Evolutionary conservation across 2,797 vertebrate species (phyloP).

Genomic region (Anableps anableps): DNA sequence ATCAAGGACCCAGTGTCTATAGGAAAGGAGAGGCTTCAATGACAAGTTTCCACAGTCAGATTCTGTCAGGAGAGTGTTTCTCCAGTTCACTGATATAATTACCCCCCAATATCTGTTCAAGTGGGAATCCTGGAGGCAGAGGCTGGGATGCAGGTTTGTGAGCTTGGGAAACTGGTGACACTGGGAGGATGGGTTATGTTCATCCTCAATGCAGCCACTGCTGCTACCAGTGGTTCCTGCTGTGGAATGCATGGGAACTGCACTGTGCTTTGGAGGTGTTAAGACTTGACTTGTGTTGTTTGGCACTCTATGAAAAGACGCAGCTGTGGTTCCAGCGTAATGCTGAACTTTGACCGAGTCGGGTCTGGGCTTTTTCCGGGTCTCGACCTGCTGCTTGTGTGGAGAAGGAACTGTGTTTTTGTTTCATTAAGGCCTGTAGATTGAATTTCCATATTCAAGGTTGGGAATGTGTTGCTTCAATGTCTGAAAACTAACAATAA

Average conservation of each 20-base stretch:
- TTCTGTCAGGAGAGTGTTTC: neutral
- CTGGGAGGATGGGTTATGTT: conserved; percentile 49
- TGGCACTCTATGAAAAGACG: conserved; percentile 8
- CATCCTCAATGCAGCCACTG: conserved; percentile 11
- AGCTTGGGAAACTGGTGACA: conserved; percentile 42
- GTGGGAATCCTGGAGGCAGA: conserved; percentile 21
- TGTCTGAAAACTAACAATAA: conserved; percentile 70
- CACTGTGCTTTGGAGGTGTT: conserved; percentile 18
- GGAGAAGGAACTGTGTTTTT: conserved; percentile 46
- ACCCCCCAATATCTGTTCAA: conserved; percentile 61
- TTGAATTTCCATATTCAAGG: conserved; percentile 29
- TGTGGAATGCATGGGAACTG: conserved; percentile 40
- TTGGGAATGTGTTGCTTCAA: conserved; percentile 70
- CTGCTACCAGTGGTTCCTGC: neutral
- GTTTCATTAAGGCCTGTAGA: conserved; percentile 42
- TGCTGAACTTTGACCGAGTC: conserved; percentile 38
- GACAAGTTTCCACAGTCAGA: neutral
- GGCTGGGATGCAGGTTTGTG: conserved; percentile 16
- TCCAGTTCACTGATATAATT: conserved; percentile 51
- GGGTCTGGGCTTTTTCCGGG: conserved; percentile 18
- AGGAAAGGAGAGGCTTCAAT: neutral
- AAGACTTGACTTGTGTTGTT: conserved; percentile 12
- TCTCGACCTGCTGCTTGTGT: conserved; percentile 1
- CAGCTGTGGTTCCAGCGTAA: conserved; percentile 34
- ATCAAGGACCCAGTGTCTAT: neutral